These are phyloP conservation scores for Axis porcinus DNA, from an alignment of 2,113 vertebrate genomes.

Conservation along the genomic window DNA sequence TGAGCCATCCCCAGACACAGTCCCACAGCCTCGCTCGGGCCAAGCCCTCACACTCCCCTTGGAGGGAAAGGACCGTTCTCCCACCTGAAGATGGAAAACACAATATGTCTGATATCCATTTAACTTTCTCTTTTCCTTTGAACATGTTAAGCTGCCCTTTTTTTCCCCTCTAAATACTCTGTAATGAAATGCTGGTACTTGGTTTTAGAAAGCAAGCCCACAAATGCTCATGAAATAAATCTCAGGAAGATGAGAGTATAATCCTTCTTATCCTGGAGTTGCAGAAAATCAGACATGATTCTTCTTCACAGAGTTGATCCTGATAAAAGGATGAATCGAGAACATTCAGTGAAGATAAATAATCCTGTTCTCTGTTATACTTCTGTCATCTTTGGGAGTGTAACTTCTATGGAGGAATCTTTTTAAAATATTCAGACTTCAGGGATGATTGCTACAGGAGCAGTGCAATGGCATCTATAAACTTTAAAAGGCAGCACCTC, in stretches of 20 bases:
- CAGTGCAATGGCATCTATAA: not conserved
- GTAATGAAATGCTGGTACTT: not conserved
- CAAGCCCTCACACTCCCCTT: not conserved
- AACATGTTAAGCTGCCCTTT: not conserved
- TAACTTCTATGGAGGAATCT: not conserved
- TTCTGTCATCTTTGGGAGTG: not conserved
- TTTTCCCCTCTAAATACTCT: not conserved
- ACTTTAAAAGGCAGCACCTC: not conserved
- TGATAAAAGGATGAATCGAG: not conserved
- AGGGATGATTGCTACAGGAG: not conserved
- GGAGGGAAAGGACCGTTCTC: not conserved
- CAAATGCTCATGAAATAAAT: not conserved
- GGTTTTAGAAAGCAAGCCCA: not conserved
- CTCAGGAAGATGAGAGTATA: not conserved
- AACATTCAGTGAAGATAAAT: not conserved
- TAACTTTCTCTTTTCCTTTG: not conserved
- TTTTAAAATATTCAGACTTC: not conserved
- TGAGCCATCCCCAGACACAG: not conserved
- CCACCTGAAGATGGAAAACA: not conserved
- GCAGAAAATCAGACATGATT: not conserved
- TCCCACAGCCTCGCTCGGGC: accelerated
- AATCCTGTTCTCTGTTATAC: not conserved
- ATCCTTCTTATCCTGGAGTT: not conserved
- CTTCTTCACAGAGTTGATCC: not conserved
- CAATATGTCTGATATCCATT: not conserved